phyloP scores from a whole-genome alignment of 1,140 invertebrate species.

The Formica selysi region DNA sequence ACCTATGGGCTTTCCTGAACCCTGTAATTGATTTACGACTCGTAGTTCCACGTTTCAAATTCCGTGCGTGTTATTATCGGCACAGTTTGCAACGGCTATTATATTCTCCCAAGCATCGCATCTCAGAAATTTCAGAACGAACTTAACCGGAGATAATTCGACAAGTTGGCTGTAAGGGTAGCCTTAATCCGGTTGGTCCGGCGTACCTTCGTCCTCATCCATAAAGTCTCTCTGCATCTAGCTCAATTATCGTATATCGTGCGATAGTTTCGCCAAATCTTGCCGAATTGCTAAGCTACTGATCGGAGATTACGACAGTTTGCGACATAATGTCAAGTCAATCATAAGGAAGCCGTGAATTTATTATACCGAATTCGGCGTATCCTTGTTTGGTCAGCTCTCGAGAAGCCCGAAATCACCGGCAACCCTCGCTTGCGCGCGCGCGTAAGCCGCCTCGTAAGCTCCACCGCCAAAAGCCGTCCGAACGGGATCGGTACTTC shows the following conservation, averaged over 20 bases:
- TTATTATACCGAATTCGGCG: constrained; percentile 73
- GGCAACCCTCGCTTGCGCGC: constrained; percentile 17
- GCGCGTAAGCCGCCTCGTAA: constrained; percentile 61
- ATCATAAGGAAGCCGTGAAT: constrained; percentile 75
- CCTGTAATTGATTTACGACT: constrained; percentile 51
- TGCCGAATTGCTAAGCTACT: constrained; percentile 64
- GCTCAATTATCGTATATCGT: not conserved
- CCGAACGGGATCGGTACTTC: constrained; percentile 57
- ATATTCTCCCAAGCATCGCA: not conserved
- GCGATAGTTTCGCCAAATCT: constrained; percentile 51
- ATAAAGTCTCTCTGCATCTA: constrained; percentile 31
- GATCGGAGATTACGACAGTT: constrained; percentile 73
- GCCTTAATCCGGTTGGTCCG: constrained; percentile 72
- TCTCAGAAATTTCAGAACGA: constrained; percentile 31
- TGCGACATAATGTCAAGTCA: constrained; percentile 64
- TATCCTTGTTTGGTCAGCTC: constrained; percentile 79
- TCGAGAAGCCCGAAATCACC: constrained; percentile 65
- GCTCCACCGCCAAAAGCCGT: constrained; percentile 49
- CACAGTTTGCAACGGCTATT: constrained; percentile 24
- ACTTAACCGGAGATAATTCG: constrained; percentile 69
- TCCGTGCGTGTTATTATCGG: constrained; percentile 39
- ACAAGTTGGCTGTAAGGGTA: constrained; percentile 66
- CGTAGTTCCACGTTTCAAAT: constrained; percentile 31
- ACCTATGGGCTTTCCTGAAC: constrained; percentile 40
- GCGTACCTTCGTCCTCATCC: constrained; percentile 52